These are phyloP conservation scores for Gonatopus flavifemur DNA, from an alignment of 1,140 invertebrate genomes.

Conservation along the genomic window DNA sequence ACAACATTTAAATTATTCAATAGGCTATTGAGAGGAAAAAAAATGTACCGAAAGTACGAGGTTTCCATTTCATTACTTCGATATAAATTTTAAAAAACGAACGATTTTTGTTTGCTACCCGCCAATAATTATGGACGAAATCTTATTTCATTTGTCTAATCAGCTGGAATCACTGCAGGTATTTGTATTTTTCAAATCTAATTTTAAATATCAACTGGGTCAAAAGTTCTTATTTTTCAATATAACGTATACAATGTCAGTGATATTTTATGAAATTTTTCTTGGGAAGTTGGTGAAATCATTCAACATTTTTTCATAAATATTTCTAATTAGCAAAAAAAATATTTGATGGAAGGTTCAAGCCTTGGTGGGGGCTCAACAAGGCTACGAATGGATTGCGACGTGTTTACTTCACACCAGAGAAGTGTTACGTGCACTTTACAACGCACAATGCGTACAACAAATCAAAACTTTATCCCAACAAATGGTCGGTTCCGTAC, in stretches of 20 bases:
- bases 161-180: conserved; percentile 52
- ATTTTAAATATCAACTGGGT: background rate
- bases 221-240: background rate
- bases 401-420: conserved; percentile 40
- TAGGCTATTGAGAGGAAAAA: too few species aligned
- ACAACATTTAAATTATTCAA: too few species aligned
- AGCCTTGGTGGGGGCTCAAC: conserved; percentile 41
- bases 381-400: conserved; percentile 48
- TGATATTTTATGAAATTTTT: conserved; percentile 4
- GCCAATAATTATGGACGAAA: conserved; percentile 49
- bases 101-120: background rate
- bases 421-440: conserved; percentile 41
- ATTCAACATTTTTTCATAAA: conserved; percentile 7
- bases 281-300: background rate
- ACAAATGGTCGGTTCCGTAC: conserved; percentile 36
- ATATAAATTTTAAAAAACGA: conserved; percentile 6
- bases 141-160: conserved; percentile 48
- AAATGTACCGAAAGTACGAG: too few species aligned
- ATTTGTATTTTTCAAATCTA: conserved; percentile 19
- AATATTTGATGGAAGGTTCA: conserved; percentile 43
- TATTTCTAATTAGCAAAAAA: conserved; percentile 12
- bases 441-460: conserved; percentile 41
- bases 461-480: conserved; percentile 43
- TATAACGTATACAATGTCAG: conserved; percentile 1
- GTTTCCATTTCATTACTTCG: too few species aligned